phyloP scores from a whole-genome alignment of 2,797 vertebrate species.

The Lepus oiostolus region DNA sequence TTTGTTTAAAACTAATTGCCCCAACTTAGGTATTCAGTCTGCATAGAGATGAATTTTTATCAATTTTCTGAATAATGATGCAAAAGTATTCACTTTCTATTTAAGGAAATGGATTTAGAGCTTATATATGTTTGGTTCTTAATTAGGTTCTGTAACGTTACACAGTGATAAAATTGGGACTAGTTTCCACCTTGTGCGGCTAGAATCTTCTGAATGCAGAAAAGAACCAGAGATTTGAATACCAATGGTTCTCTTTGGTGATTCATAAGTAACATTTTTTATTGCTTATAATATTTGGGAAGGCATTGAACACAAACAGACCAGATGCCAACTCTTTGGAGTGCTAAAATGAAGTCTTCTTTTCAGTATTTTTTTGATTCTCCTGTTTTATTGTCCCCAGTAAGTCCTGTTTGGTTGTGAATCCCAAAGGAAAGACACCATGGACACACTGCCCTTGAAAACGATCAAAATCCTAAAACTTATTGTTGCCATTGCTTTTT shows the following conservation, averaged over 20 bases:
- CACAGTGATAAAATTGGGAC: neutral
- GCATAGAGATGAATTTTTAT: neutral
- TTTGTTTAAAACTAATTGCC: neutral
- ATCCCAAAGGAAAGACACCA: neutral
- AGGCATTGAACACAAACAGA: neutral
- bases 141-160: neutral
- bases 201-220: neutral
- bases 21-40: neutral
- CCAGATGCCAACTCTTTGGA: neutral
- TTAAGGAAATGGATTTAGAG: neutral
- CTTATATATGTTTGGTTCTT: neutral
- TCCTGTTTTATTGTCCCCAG: neutral
- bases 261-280: conserved; percentile 19
- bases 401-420: neutral
- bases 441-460: neutral
- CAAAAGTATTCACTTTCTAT: neutral
- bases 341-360: neutral
- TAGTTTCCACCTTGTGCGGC: neutral
- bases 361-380: conserved; percentile 45
- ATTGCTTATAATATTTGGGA: neutral
- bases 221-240: neutral
- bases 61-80: conserved; percentile 5
- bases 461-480: neutral
- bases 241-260: neutral
- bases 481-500: neutral